Base-by-base conservation (phyloP, 1,140 invertebrate genomes). In the Drosophila kanapiae region DNA sequence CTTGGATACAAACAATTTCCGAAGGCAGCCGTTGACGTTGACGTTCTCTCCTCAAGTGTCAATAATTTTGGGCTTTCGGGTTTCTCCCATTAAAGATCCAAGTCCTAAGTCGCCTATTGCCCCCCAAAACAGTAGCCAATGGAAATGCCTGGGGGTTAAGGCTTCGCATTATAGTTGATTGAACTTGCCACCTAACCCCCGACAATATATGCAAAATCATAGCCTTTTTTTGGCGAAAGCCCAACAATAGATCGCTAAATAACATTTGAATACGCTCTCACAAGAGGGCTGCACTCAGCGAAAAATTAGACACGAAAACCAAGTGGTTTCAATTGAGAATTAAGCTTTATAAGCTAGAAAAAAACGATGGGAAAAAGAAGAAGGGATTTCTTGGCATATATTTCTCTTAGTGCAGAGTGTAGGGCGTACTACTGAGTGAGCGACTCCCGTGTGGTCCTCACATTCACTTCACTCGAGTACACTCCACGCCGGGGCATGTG, bases 131-230 rank as follows among this genome's bases (percentile, higher is more conserved):
- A 65, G 64, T 63, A 59, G 35, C 35, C 42, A 51, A 47, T 29
- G 63, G 47, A 56, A 45, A 13, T 18, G 75, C 80, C 48, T 18
- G 43, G n/a, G 67, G 53, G 45, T 51, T 33, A 33, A 16, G 13
- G 69, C 37, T 60, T 71, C 61, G 78, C 75, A 77, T 69, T 78
- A 78, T 79, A 88, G 84, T 87, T 87, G 84, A 88, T 81, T 88
- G 81, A 84, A 90, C 81, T 90, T 83, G 67, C 61, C 60, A 58
- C 74, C 74, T 53, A 75, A 57, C 38, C 38, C 70, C 42, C 45
- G 43, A 23, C 16, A 54, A 63, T 31, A 88, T 88, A 88, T 88
- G 85, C 85, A 90, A 82, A 88, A 90, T 88, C 85, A 90, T 88
- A 37, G 74, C 54, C 45, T 76, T 31, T 31, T 31, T 62, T 62